Percentiles rank a stretch among this genome's conserved stretches.
These are phyloP conservation scores for Meriones psammophilus DNA, from an alignment of 2,797 vertebrate genomes.

Conservation along the genomic window DNA sequence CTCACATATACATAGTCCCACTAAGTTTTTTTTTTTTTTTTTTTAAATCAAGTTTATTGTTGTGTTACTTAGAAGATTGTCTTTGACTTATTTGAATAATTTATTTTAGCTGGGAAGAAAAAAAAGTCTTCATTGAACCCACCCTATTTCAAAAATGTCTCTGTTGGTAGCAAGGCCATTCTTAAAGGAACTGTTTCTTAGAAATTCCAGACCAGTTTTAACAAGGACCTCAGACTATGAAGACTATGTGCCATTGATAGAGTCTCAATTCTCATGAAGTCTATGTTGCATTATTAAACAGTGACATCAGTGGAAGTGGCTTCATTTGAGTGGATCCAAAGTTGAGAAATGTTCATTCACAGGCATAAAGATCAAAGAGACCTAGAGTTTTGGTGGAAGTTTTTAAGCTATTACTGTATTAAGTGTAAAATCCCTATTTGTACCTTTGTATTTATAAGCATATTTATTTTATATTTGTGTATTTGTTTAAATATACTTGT, in stretches of 20 bases:
- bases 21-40: fast-evolving
- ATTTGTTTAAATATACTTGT: background rate
- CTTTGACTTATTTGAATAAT: constrained; percentile 51
- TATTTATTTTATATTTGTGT: background rate
- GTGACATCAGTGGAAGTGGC: constrained; percentile 19
- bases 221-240: constrained; percentile 37
- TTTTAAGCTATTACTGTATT: background rate
- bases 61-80: constrained; percentile 51
- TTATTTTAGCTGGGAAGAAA: constrained; percentile 55
- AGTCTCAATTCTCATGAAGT: constrained; percentile 13
- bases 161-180: background rate
- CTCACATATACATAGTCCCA: background rate
- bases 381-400: background rate
- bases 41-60: constrained; percentile 1
- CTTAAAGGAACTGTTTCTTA: constrained; percentile 50
- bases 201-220: constrained; percentile 48
- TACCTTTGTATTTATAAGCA: background rate
- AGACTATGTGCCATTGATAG: constrained; percentile 28
- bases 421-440: background rate
- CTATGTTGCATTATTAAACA: constrained; percentile 51
- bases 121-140: constrained; percentile 16
- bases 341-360: constrained; percentile 33
- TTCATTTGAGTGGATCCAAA: constrained; percentile 15
- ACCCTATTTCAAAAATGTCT: background rate
- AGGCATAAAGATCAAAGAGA: constrained; percentile 23